A percentile compares a stretch with the other conserved stretches of the same genome.
phyloP scores from a whole-genome alignment of 2,113 vertebrate species.

The Gadus chalcogrammus region DNA sequence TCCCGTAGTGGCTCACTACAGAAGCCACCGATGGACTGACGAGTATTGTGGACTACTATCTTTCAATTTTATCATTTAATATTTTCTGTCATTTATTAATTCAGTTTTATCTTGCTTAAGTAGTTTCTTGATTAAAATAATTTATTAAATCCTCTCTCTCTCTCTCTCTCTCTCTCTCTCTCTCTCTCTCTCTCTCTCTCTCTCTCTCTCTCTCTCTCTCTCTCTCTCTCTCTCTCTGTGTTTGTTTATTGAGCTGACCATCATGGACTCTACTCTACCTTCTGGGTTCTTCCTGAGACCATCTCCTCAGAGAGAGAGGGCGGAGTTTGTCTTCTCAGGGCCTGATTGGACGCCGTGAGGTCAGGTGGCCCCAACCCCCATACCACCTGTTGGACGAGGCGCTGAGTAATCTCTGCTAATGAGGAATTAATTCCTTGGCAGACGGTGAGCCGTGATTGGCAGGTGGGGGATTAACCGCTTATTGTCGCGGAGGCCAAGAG shows the following conservation, averaged over 20 bases:
- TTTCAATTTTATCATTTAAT: too few species aligned
- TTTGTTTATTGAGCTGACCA: not conserved
- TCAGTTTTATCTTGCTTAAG: too few species aligned
- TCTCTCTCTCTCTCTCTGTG: constrained; percentile 42
- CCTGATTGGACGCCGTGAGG: too few species aligned
- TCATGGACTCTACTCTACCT: constrained; percentile 9
- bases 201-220: constrained; percentile 5
- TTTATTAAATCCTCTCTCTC: not conserved
- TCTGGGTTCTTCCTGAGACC: not conserved
- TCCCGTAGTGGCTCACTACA: too few species aligned
- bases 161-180: constrained; percentile 30
- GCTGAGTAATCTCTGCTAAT: constrained; percentile 71
- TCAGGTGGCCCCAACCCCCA: constrained; percentile 33
- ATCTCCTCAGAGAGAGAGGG: too few species aligned
- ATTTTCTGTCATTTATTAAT: too few species aligned
- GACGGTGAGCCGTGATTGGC: constrained; percentile 62
- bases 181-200: constrained; percentile 20
- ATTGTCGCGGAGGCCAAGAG: too few species aligned
- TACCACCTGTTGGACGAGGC: constrained; percentile 54
- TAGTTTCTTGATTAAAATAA: too few species aligned
- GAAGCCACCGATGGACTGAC: too few species aligned
- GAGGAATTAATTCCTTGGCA: constrained; percentile 66
- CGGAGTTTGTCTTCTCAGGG: too few species aligned
- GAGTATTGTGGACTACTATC: too few species aligned
- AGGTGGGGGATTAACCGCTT: constrained; percentile 22